Evolutionary conservation across 53 echinoderm and acorn worm genomes (phyloP).

Genomic region (Apostichopus leukothele): DNA sequence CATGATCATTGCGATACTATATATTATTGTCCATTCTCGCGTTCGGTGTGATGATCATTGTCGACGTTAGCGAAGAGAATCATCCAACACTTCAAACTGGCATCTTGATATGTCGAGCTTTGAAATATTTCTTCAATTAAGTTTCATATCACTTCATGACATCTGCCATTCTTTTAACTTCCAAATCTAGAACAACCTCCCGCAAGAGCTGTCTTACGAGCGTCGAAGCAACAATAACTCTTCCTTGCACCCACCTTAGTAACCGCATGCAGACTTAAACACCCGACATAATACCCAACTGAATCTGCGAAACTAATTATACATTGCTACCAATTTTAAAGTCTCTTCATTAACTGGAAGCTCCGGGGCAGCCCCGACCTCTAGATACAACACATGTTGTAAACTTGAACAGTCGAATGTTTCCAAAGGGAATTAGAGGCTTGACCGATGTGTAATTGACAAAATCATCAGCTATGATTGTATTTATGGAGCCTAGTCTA

Average conservation of each 20-base stretch:
- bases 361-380: slow-evolving; percentile 15
- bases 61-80: too few species aligned
- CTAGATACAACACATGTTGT: slow-evolving; percentile 25
- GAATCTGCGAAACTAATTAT: slow-evolving; percentile 29
- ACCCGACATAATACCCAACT: background rate
- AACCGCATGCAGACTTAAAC: background rate
- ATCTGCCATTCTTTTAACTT: slow-evolving; percentile 33
- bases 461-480: background rate
- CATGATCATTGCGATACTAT: background rate
- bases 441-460: slow-evolving; percentile 30
- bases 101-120: background rate
- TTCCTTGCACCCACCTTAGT: background rate
- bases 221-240: slow-evolving; percentile 4
- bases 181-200: slow-evolving; percentile 22
- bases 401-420: background rate
- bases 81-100: too few species aligned
- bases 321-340: slow-evolving; percentile 5
- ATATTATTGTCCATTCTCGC: background rate
- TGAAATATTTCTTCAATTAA: slow-evolving; percentile 18
- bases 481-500: background rate
- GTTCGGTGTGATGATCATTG: too few species aligned
- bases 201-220: slow-evolving; percentile 6
- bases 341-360: background rate
- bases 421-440: slow-evolving; percentile 8
- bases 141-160: slow-evolving; percentile 10